These are phyloP conservation scores for Brachionus calyciflorus DNA, from an alignment of 1,140 invertebrate species.

Conservation along the genomic window DNA sequence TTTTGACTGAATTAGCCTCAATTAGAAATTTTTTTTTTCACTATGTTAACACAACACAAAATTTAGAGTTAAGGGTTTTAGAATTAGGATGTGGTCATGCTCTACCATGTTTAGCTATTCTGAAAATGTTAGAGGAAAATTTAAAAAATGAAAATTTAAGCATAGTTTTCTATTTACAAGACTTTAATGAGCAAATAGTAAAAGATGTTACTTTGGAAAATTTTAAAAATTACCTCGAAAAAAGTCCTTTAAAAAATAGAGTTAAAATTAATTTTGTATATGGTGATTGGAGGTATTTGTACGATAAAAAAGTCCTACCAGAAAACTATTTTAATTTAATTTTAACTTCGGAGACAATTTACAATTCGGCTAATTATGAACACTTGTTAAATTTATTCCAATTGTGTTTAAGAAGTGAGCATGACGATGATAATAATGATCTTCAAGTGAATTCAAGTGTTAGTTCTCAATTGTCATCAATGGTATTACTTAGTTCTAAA, in stretches of 20 bases:
- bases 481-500: conserved; percentile 27
- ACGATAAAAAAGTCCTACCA: conserved; percentile 1
- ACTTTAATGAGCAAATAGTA: conserved; percentile 40
- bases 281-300: conserved; percentile 22
- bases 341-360: conserved; percentile 38
- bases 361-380: conserved; percentile 37
- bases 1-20: neutral
- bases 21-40: conserved; percentile 1
- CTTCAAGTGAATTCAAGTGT: conserved; percentile 12
- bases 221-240: conserved; percentile 7
- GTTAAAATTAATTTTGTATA: conserved; percentile 7
- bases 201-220: conserved; percentile 15
- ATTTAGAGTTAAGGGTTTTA: neutral
- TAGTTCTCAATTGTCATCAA: conserved; percentile 34
- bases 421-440: conserved; percentile 1
- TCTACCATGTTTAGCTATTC: neutral
- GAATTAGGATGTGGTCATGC: conserved; percentile 40
- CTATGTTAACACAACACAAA: neutral
- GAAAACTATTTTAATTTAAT: conserved; percentile 26
- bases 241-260: neutral
- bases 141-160: neutral
- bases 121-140: neutral
- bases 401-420: neutral
- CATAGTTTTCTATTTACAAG: conserved; percentile 26
- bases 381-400: conserved; percentile 41